These are phyloP conservation scores for Argyresthia albistria DNA, from an alignment of 2,888 invertebrate genomes.

Conservation along the genomic window DNA sequence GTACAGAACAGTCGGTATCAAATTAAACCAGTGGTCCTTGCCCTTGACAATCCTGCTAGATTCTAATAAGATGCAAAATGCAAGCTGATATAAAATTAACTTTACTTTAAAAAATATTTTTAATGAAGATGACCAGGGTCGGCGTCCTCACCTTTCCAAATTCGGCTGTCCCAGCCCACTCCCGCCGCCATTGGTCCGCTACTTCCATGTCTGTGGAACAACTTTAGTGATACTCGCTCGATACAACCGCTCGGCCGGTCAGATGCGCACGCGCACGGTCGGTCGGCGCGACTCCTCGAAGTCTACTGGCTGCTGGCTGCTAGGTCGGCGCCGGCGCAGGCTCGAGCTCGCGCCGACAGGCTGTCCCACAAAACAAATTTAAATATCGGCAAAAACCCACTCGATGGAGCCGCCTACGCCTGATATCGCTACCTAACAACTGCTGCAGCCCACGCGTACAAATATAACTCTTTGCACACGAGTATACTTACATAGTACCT, in stretches of 20 bases:
- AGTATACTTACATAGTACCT: not conserved
- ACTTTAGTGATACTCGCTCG: slow-evolving; percentile 60
- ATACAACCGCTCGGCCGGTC: not conserved
- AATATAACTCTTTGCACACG: slow-evolving; percentile 2
- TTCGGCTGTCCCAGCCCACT: slow-evolving; percentile 66
- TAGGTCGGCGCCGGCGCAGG: not conserved
- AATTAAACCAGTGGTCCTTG: no score
- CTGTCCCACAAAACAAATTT: not conserved
- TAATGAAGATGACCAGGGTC: slow-evolving; percentile 10
- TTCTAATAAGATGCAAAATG: no score
- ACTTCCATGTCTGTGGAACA: slow-evolving; percentile 56
- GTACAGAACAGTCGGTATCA: no score
- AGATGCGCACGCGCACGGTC: slow-evolving; percentile 35
- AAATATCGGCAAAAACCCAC: slow-evolving; percentile 22
- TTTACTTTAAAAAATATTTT: no score
- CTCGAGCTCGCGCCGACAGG: not conserved
- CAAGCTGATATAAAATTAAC: no score
- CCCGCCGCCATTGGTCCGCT: slow-evolving; percentile 63
- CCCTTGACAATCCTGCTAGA: no score
- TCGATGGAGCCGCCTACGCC: slow-evolving; percentile 59
- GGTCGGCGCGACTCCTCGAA: slow-evolving; percentile 38
- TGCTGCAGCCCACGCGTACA: slow-evolving; percentile 40
- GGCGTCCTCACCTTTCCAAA: slow-evolving; percentile 55
- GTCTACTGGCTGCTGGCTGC: slow-evolving; percentile 40
- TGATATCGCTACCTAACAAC: slow-evolving; percentile 35